Percentiles rank a stretch among this genome's conserved stretches.
These are phyloP conservation scores for Kuschelorhynchus macadamiae DNA, from an alignment of 2,888 invertebrate genomes.

Conservation along the genomic window DNA sequence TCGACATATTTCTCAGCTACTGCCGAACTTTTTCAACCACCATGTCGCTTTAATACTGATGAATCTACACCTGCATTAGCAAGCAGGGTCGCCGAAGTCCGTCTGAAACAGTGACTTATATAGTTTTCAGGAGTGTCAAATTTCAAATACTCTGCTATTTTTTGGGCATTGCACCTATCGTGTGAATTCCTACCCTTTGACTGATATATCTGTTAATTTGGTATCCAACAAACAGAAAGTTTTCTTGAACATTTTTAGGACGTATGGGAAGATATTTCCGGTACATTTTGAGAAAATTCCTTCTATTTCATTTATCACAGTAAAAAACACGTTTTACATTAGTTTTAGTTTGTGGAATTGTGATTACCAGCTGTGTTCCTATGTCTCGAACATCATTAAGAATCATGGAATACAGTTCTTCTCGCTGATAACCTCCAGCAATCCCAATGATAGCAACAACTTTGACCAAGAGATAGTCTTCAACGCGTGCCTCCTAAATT, in stretches of 20 bases:
- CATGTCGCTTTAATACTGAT: conserved; percentile 1
- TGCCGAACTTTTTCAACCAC: conserved; percentile 3
- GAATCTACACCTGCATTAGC: conserved; percentile 13
- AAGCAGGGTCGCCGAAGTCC: background rate
- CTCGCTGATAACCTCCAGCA: conserved; percentile 30
- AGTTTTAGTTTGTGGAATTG: conserved; percentile 12
- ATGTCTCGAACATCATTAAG: conserved; percentile 14
- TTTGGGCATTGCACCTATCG: conserved; percentile 31
- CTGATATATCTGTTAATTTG: conserved; percentile 32
- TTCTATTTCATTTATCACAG: conserved; percentile 3
- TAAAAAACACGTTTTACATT: conserved; percentile 15
- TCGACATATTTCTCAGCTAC: conserved; percentile 6
- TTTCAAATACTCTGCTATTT: conserved; percentile 13
- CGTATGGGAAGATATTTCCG: background rate
- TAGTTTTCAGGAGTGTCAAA: conserved; percentile 6
- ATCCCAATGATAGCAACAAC: conserved; percentile 19
- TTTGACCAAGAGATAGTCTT: conserved; percentile 19
- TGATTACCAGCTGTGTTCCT: conserved; percentile 11
- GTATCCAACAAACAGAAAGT: conserved; percentile 37
- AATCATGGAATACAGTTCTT: conserved; percentile 27
- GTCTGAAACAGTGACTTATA: background rate
- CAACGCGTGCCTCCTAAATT: conserved; percentile 13
- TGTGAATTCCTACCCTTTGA: conserved; percentile 38
- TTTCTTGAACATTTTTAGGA: conserved; percentile 4
- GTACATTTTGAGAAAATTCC: no score